These are phyloP conservation scores for Rhaphigaster nebulosa DNA, from an alignment of 2,888 invertebrate genomes.

Conservation along the genomic window DNA sequence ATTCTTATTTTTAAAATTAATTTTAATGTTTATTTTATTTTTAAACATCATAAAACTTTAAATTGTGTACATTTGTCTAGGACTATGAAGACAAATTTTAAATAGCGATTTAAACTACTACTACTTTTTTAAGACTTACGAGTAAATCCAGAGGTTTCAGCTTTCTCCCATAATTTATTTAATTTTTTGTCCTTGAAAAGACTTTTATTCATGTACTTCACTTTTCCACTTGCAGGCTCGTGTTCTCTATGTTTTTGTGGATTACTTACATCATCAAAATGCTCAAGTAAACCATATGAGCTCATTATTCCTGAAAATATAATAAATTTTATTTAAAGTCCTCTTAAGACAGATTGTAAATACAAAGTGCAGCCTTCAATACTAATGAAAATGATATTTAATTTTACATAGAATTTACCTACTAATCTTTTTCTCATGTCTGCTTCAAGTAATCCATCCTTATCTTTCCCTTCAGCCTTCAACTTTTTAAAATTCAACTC, in stretches of 20 bases:
- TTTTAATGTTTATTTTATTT: no score
- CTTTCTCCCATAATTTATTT: conserved; percentile 90
- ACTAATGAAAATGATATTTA: background rate
- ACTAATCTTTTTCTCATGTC: conserved; percentile 82
- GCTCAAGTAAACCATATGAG: conserved; percentile 83
- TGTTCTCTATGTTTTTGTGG: conserved; percentile 74
- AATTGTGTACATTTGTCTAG: background rate
- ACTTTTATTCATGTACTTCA: conserved; percentile 75
- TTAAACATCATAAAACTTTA: no score
- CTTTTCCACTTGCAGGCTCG: conserved; percentile 71
- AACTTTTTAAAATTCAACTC: conserved; percentile 87
- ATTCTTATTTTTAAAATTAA: no score
- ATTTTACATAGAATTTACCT: conserved; percentile 42
- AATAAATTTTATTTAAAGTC: background rate
- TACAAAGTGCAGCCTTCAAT: background rate
- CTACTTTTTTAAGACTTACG: conserved; percentile 67
- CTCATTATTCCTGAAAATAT: conserved; percentile 77
- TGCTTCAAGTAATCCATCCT: conserved; percentile 87
- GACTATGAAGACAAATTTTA: background rate
- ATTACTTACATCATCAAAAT: conserved; percentile 80
- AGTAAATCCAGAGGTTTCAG: conserved; percentile 88
- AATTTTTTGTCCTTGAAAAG: conserved; percentile 91
- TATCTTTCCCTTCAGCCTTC: conserved; percentile 86
- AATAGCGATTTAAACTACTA: background rate
- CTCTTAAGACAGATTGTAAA: background rate